Evolutionary conservation across 1,140 invertebrate genomes (phyloP).

Genomic region (Acyrthosiphon pisum): DNA sequence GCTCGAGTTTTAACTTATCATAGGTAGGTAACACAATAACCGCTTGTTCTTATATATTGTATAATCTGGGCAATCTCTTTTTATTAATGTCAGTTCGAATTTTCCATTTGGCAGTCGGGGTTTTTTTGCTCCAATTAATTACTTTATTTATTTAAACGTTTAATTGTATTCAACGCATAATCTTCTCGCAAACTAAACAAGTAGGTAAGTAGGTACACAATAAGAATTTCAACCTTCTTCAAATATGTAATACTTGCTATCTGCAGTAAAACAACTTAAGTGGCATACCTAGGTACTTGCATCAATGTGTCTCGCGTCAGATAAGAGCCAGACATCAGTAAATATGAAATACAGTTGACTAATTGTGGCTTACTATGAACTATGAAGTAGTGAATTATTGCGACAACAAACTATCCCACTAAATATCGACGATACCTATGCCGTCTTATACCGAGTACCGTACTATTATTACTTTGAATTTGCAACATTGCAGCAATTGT

Average conservation of each 20-base stretch:
- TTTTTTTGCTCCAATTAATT: not conserved
- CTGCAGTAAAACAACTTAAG: not conserved
- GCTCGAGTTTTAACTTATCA: not conserved
- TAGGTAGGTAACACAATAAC: not conserved
- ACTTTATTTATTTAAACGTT: not conserved
- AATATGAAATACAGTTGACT: not conserved
- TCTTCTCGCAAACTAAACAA: not conserved
- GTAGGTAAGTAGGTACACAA: not conserved
- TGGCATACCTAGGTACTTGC: not conserved
- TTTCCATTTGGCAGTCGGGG: not conserved
- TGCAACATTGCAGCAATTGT: not conserved
- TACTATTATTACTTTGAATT: not conserved
- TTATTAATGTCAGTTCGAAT: not conserved
- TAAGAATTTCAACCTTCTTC: not conserved
- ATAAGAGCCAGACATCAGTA: slow-evolving; percentile 32
- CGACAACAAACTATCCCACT: not conserved
- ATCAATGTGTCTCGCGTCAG: not conserved
- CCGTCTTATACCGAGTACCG: not conserved
- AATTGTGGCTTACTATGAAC: not conserved
- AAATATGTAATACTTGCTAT: not conserved
- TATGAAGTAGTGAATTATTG: not conserved
- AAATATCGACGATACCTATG: not conserved
- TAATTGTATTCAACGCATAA: not conserved
- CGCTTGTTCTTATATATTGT: not conserved
- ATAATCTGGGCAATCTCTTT: not conserved